These are phyloP conservation scores for Thaleichthys pacificus DNA, from an alignment of 2,797 vertebrate genomes.

Conservation along the genomic window DNA sequence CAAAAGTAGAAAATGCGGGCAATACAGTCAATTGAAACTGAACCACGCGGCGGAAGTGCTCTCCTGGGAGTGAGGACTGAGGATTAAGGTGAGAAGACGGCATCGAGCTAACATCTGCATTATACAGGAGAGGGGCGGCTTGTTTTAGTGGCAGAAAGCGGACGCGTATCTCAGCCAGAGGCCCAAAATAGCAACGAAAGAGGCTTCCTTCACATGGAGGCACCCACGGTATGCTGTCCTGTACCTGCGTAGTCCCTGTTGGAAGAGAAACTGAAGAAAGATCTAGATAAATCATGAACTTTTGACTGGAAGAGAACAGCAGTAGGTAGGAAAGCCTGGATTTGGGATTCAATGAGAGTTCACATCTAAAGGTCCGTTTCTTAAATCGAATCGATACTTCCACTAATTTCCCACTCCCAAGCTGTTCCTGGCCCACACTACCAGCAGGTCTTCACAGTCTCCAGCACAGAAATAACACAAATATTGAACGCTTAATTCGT, in stretches of 20 bases:
- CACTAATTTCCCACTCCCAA: too few species aligned
- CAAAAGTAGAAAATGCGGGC: slow-evolving; percentile 6
- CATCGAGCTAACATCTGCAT: neutral
- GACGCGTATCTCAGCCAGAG: neutral
- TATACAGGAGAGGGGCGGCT: neutral
- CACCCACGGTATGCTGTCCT: neutral
- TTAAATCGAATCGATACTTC: too few species aligned
- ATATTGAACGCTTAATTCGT: too few species aligned
- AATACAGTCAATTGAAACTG: slow-evolving; percentile 26
- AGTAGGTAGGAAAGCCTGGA: neutral
- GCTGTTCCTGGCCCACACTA: too few species aligned
- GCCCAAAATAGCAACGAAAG: slow-evolving; percentile 6
- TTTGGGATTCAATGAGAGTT: too few species aligned
- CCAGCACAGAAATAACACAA: too few species aligned
- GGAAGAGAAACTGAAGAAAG: neutral
- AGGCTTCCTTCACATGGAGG: neutral
- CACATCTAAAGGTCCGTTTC: too few species aligned
- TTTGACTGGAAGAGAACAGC: neutral
- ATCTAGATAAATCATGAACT: slow-evolving; percentile 5
- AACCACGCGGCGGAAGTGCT: slow-evolving; percentile 2
- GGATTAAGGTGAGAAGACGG: neutral
- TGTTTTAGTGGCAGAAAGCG: neutral
- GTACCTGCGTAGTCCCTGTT: neutral
- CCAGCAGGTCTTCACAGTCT: too few species aligned
- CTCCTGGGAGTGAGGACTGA: slow-evolving; percentile 6